These are phyloP conservation scores for Pongo abelii DNA, from an alignment of 2,113 vertebrate genomes.

Conservation along the genomic window DNA sequence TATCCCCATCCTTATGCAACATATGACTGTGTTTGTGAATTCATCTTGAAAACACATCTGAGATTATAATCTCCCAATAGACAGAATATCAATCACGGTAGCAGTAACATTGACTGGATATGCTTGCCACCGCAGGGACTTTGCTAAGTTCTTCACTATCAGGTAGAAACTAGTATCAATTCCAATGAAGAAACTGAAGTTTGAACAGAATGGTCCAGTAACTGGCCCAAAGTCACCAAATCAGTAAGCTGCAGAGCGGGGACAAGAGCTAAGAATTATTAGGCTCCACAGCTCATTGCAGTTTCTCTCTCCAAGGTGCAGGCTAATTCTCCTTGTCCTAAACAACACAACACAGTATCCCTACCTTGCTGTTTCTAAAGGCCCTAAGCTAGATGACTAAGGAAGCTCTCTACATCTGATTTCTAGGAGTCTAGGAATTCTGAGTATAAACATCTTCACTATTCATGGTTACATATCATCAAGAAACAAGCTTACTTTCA, in stretches of 20 bases:
- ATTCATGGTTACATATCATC: not conserved
- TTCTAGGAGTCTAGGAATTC: not conserved
- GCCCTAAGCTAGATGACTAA: not conserved
- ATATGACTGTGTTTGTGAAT: not conserved
- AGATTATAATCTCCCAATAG: not conserved
- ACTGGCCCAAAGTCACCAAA: not conserved
- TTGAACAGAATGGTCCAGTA: not conserved
- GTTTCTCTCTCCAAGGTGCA: not conserved
- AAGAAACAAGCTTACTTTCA: conserved; percentile 8
- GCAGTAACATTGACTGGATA: not conserved
- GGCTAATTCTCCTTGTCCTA: not conserved
- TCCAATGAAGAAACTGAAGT: not conserved
- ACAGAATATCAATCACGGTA: not conserved
- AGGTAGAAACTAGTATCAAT: not conserved
- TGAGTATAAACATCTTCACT: not conserved
- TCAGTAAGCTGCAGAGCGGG: not conserved
- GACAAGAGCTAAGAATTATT: not conserved
- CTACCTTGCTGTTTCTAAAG: not conserved
- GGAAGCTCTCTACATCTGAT: not conserved
- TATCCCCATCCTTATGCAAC: not conserved
- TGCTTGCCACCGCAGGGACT: not conserved
- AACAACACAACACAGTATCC: not conserved
- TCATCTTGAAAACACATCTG: not conserved
- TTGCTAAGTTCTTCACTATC: not conserved
- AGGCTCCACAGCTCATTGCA: not conserved